Evolutionary conservation across 2,888 invertebrate genomes (phyloP), one percentile per base, ranked within the genome.

Genomic region (Homarus gammarus): DNA sequence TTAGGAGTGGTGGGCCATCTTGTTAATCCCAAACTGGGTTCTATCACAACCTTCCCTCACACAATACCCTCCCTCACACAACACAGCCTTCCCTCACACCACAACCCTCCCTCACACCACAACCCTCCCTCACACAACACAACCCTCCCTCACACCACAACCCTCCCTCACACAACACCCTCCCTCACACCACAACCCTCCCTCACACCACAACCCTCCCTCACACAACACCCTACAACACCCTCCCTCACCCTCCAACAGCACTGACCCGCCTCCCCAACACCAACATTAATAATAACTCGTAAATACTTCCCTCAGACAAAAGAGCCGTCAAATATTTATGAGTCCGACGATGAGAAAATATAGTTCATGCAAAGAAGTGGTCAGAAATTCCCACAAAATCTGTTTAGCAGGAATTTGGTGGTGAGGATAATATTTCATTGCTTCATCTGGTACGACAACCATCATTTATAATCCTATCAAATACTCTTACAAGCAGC

Each of bases 401-500:
- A 64, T 64, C 64, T 64, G 5, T 27, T 75, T 38, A 49, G 31
- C 27, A 31, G 40, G n/a, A 27, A 12, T 49, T 40, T n/a, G n/a
- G n/a, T n/a, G 75, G 78, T 31, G 33, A 51, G 79, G 79, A 61
- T 83, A 72, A 83, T 83, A 72, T 72, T 83, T 83, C 83, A 83
- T 51, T 44, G 33, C 49, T 70, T 83, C 83, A 27, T 31, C 40
- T 5, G 15, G 72, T 31, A 49, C 49, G 33, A 27, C 22, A 51
- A 6, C 12, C n/a, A 44, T 72, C 83, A 49, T 83, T 72, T 49
- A 68, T 83, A 83, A 83, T 36, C 18, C 72, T 70, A 83, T 83
- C 72, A 83, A 83, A 83, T 83, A 44, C 72, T 83, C 83, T 72
- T 83, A 83, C 70, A 22, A n/a, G n/a, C n/a, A n/a, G n/a, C n/a